Evolutionary conservation across 2,113 vertebrate genomes (phyloP), one percentile per base, ranked within the genome.

Genomic region (Crotalus horridus): DNA sequence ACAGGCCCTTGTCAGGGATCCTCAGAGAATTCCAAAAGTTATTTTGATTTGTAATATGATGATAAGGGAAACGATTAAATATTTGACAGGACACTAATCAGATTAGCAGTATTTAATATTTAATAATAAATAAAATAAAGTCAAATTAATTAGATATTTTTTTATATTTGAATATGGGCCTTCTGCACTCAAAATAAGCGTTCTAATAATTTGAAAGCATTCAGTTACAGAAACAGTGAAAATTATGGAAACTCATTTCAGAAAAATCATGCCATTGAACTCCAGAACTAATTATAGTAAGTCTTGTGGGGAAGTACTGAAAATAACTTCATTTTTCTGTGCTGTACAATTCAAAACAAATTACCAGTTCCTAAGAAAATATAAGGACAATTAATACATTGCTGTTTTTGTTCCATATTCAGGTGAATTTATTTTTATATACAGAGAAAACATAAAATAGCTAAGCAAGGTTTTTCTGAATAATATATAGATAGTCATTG

Each of bases 401-500:
- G 29, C 43, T 48, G 26, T 53, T 24, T 4, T n/a, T 43, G 26
- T 21, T 69, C 33, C 74, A 13, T 33, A 23, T 43, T 90, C n/a
- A 56, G 26, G 10, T 81, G 23, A 46, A 0, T 0, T 91, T 69
- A 59, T 59, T 54, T 64, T 0, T 55, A 64, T 4, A 11, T 48
- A 74, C 26, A 46, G 24, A 56, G 39, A 43, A 88, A 93, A n/a
- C 90, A 48, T 23, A 87, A 74, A 69, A 33, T 61, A 89, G 56
- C 12, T 0, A 0, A n/a, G 26, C 92, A 43, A 3, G 69, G 87
- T 88, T n/a, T 0, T 89, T 85, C 55, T 69, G 59, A 87, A 11
- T 39, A 17, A 86, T 81, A 90, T 81, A 74, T 87, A 4, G 0
- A 17, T 91, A 89, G 48, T 56, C 87, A 58, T 53, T 92, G 64